phyloP scores from a whole-genome alignment of 2,888 invertebrate genomes.

The Lordiphosa andalusiaca region DNA sequence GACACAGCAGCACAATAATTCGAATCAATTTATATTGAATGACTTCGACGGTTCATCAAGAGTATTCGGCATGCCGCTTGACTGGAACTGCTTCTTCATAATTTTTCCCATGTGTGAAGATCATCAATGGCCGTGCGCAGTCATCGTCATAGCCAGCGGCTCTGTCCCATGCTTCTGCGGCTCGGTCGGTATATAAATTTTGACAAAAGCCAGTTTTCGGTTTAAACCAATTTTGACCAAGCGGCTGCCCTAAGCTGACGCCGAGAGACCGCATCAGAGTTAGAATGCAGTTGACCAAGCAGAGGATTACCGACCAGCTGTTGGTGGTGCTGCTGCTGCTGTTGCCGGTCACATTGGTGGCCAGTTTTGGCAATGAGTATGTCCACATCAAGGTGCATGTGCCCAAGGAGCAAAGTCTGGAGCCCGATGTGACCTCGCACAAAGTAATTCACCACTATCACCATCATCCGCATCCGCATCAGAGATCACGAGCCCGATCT shows the following conservation, averaged over 20 bases:
- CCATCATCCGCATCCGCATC: slow-evolving; percentile 48
- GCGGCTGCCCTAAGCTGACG: slow-evolving; percentile 48
- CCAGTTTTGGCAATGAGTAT: slow-evolving; percentile 66
- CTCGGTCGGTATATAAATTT: slow-evolving; percentile 65
- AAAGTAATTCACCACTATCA: slow-evolving; percentile 69
- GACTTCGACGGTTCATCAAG: not conserved
- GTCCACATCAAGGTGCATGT: slow-evolving; percentile 74
- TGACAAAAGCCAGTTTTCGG: slow-evolving; percentile 56
- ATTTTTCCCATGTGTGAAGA: slow-evolving; percentile 1
- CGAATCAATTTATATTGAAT: too few species aligned
- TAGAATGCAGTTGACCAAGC: slow-evolving; percentile 10
- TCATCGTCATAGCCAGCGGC: slow-evolving; percentile 7
- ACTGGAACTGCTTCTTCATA: not conserved
- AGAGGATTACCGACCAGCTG: slow-evolving; percentile 1
- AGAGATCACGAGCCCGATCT: slow-evolving; percentile 30
- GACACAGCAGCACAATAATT: too few species aligned
- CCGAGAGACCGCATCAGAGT: not conserved
- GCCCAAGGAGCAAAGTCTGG: slow-evolving; percentile 51
- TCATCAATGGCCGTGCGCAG: not conserved
- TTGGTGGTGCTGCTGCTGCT: slow-evolving; percentile 19
- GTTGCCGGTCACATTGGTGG: slow-evolving; percentile 13
- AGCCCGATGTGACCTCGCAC: slow-evolving; percentile 31
- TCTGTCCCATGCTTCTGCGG: slow-evolving; percentile 15
- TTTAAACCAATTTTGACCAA: slow-evolving; percentile 70
- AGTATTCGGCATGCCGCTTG: not conserved